phyloP scores from a whole-genome alignment of 2,888 invertebrate genomes.

The Hyposoter didymator region DNA sequence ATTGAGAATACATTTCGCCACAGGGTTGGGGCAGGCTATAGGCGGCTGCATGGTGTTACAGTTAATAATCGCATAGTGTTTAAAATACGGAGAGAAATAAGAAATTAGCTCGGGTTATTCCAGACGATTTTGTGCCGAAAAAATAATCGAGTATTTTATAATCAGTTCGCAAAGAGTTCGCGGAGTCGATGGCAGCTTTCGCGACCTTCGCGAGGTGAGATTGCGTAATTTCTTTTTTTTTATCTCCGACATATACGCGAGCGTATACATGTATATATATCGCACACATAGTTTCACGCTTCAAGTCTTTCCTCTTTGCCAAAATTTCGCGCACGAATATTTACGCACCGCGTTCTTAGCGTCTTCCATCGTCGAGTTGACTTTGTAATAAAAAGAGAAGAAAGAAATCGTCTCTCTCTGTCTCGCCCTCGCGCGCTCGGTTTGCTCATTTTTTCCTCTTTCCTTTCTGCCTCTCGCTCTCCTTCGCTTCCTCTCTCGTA shows the following conservation, averaged over 20 bases:
- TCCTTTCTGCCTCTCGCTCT: not conserved
- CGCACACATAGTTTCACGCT: conserved; percentile 5
- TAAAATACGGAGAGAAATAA: conserved; percentile 24
- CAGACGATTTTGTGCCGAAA: conserved; percentile 11
- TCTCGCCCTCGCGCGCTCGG: not conserved
- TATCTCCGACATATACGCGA: not conserved
- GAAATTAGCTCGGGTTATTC: conserved; percentile 34
- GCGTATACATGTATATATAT: not conserved
- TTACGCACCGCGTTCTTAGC: conserved; percentile 53
- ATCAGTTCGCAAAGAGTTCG: conserved; percentile 57
- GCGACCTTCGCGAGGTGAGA: conserved; percentile 80
- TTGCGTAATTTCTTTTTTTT: conserved; percentile 83
- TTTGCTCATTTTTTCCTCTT: not conserved
- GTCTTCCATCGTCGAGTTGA: conserved; percentile 18
- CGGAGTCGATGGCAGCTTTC: conserved; percentile 54
- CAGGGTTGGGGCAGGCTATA: conserved; percentile 81
- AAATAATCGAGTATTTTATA: conserved; percentile 53
- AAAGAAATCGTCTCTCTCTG: conserved; percentile 5
- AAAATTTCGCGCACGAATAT: conserved; percentile 76
- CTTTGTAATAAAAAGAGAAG: conserved; percentile 3
- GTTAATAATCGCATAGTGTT: conserved; percentile 49
- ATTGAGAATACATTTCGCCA: conserved; percentile 73
- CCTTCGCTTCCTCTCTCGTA: not conserved
- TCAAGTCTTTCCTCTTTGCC: conserved; percentile 68
- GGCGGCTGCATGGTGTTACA: conserved; percentile 41